Evolutionary conservation across 2,113 vertebrate genomes (phyloP).

Genomic region (Pavo muticus): DNA sequence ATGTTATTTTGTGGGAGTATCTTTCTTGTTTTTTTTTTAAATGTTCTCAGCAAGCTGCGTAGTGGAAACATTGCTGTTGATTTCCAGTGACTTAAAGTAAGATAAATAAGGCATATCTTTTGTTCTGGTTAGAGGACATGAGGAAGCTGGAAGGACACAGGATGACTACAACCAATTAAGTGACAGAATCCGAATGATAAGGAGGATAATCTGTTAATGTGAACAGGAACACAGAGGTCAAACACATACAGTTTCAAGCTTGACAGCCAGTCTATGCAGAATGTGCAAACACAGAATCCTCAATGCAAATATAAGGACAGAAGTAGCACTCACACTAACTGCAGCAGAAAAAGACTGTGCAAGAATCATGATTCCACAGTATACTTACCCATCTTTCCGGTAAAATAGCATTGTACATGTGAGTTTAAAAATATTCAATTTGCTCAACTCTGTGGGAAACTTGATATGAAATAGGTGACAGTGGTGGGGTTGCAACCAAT

Average conservation of each 20-base stretch:
- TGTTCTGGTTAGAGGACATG: not conserved
- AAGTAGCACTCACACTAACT: not conserved
- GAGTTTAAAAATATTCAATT: not conserved
- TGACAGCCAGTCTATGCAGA: not conserved
- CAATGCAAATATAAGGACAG: fast-evolving
- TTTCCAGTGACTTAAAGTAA: not conserved
- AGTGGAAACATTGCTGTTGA: not conserved
- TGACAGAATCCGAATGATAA: not conserved
- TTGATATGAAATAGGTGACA: not conserved
- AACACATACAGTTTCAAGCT: not conserved
- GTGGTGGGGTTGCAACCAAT: not conserved
- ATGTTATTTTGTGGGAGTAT: not conserved
- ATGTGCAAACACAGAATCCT: too few species aligned
- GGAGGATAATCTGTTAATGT: not conserved
- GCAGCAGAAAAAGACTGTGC: not conserved
- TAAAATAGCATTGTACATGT: not conserved
- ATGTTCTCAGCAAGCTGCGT: not conserved
- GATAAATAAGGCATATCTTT: not conserved
- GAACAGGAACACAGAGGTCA: fast-evolving
- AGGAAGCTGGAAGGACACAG: not conserved
- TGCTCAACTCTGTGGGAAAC: not conserved
- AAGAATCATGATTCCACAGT: not conserved
- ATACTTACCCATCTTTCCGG: not conserved
- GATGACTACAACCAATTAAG: not conserved
- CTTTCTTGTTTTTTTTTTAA: not conserved